Evolutionary conservation across 1,140 invertebrate species (phyloP), one percentile per base, ranked within the genome.

Genomic region (Caenorhabditis elegans): DNA sequence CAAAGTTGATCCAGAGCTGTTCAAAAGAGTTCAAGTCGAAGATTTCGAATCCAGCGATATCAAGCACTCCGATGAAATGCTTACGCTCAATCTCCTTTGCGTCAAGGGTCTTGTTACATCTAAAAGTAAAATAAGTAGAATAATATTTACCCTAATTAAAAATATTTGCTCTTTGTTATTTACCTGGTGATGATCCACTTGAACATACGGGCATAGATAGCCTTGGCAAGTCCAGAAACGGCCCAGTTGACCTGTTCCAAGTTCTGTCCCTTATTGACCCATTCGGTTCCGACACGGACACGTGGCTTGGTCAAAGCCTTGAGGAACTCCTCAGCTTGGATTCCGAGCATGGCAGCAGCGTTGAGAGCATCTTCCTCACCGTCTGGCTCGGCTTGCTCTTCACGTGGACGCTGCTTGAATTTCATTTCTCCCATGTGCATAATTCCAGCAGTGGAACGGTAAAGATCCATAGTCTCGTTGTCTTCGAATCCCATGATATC

Each of bases 11-110:
- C 93, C 97, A 99, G 91, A 99, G 93, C 92, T 99, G 97, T 92
- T 99, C 97, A 93, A 99, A 98, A 92, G 95, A 95, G 93, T 98
- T 98, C 93, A 92, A 98, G 95, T 98, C 97, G 93, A 99, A 98
- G 92, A 98, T 98, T 93, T 99, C 97, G 92, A 99, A 99, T 93
- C 97, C 97, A 92, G 97, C 97, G 93, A 99, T 99, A 95, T 99
- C 97, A 93, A 99, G 93, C 92, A 99, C 97, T 95, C 97, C 92
- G 87, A 93, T 93, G 85, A 87, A 89, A 84, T 85, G 65, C 15
- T 55, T 51, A 31, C 89, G 87, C 81, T 90, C 87, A 65, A 97
- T 92, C 55, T 88, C 85, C 75, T 88, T 89, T 65, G 88, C 87
- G 79, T 93, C 93, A 81, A 93, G 90, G 55, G 92, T 93, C 87